Evolutionary conservation across 2,113 vertebrate genomes (phyloP).

Genomic region (Oncorhynchus nerka): DNA sequence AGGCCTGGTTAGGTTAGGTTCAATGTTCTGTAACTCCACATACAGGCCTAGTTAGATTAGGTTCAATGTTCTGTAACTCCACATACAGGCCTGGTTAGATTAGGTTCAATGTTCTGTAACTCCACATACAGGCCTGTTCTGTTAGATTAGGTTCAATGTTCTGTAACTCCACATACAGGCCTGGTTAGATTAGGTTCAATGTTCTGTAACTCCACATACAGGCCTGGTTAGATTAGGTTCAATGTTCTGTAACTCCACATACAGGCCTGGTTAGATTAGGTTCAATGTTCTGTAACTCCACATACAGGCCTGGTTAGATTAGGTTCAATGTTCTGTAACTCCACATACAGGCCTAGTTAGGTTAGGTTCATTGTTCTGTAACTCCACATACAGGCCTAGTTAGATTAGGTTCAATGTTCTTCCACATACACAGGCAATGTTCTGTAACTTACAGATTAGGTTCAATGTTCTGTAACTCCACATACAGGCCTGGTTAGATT

Average conservation of each 20-base stretch:
- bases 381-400: not conserved
- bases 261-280: constrained; percentile 28
- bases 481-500: too few relatives aligned
- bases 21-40: too few relatives aligned
- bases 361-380: constrained; percentile 31
- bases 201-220: constrained; percentile 5
- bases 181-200: constrained; percentile 43
- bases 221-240: constrained; percentile 27
- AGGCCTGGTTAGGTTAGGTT: too few relatives aligned
- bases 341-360: constrained; percentile 28
- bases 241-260: constrained; percentile 32
- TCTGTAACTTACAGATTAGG: too few relatives aligned
- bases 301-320: constrained; percentile 26
- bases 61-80: too few relatives aligned
- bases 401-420: too few relatives aligned
- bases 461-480: too few relatives aligned
- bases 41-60: too few relatives aligned
- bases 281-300: constrained; percentile 33
- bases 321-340: constrained; percentile 32
- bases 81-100: too few relatives aligned
- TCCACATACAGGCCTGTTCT: constrained; percentile 6
- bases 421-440: too few relatives aligned
- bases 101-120: too few relatives aligned
- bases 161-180: not conserved
- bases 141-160: constrained; percentile 43